Percentiles rank a stretch among this genome's conserved stretches.
Evolutionary conservation across 2,888 invertebrate species (phyloP).

Genomic region (Dolomedes plantarius): DNA sequence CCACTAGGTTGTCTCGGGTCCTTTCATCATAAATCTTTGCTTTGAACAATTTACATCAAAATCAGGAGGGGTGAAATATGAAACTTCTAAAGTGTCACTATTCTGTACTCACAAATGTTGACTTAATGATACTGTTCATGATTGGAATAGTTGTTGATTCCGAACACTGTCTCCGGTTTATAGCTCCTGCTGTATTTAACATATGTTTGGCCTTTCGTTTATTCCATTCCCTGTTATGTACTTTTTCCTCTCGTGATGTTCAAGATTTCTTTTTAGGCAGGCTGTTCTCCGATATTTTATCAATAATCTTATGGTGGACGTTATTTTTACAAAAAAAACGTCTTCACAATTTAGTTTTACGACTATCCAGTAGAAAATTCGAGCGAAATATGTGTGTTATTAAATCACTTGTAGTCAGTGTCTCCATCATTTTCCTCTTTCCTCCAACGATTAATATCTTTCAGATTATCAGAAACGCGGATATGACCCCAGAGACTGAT

Average conservation of each 20-base stretch:
- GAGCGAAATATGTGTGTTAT: background rate
- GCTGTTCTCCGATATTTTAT: background rate
- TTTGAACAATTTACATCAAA: background rate
- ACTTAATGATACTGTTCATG: background rate
- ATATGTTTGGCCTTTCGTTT: background rate
- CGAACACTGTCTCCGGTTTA: background rate
- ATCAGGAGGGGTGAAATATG: background rate
- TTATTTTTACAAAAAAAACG: background rate
- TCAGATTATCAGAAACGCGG: background rate
- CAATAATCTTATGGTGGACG: background rate
- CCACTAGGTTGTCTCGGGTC: no score
- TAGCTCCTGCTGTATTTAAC: background rate
- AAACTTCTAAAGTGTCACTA: background rate
- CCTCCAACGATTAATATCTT: background rate
- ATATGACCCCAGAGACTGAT: background rate
- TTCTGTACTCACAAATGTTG: background rate
- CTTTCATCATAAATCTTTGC: no score
- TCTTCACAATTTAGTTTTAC: background rate
- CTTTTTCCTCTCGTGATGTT: background rate
- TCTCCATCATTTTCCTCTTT: background rate
- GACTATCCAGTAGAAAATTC: background rate
- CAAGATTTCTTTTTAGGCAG: background rate
- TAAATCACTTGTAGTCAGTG: background rate
- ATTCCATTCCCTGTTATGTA: background rate
- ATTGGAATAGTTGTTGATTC: background rate